phyloP scores from a whole-genome alignment of 1,140 invertebrate species.

The Drosophila eugracilis region DNA sequence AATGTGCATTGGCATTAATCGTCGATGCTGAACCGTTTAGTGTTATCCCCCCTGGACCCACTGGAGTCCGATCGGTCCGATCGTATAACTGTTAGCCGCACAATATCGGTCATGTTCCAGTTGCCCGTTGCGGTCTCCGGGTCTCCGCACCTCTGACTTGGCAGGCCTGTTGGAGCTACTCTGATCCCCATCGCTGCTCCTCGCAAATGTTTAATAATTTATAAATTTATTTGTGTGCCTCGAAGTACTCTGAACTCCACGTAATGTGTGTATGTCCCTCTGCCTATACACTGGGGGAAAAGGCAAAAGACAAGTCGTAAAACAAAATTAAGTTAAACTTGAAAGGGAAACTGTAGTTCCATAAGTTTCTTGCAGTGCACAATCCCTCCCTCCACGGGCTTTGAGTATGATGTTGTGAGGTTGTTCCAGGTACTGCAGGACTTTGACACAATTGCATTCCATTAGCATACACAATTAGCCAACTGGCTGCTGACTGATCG shows the following conservation, averaged over 20 bases:
- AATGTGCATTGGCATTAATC: slow-evolving; percentile 83
- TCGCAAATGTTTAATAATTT: slow-evolving; percentile 74
- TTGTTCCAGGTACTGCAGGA: slow-evolving; percentile 70
- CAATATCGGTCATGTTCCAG: slow-evolving; percentile 83
- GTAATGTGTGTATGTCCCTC: slow-evolving; percentile 39
- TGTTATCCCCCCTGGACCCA: slow-evolving; percentile 6
- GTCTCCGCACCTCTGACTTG: slow-evolving; percentile 69
- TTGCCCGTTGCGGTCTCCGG: slow-evolving; percentile 58
- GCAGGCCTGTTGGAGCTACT: slow-evolving; percentile 47
- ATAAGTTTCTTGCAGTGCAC: background rate
- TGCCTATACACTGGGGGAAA: slow-evolving; percentile 9
- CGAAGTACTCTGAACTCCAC: slow-evolving; percentile 71
- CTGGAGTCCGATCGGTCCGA: slow-evolving; percentile 4
- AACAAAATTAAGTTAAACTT: too few species aligned
- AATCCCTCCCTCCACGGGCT: slow-evolving; percentile 28
- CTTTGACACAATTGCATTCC: slow-evolving; percentile 80
- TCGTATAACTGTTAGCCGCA: slow-evolving; percentile 74
- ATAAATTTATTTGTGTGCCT: slow-evolving; percentile 71
- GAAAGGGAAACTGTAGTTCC: too few species aligned
- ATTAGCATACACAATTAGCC: slow-evolving; percentile 82
- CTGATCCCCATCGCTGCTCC: slow-evolving; percentile 16
- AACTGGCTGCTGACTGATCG: slow-evolving; percentile 56
- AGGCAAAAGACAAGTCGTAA: too few species aligned
- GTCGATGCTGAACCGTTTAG: slow-evolving; percentile 71
- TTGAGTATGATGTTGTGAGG: slow-evolving; percentile 39